phyloP scores from a whole-genome alignment of 2,797 vertebrate genomes.

The Ciconia nigra region DNA sequence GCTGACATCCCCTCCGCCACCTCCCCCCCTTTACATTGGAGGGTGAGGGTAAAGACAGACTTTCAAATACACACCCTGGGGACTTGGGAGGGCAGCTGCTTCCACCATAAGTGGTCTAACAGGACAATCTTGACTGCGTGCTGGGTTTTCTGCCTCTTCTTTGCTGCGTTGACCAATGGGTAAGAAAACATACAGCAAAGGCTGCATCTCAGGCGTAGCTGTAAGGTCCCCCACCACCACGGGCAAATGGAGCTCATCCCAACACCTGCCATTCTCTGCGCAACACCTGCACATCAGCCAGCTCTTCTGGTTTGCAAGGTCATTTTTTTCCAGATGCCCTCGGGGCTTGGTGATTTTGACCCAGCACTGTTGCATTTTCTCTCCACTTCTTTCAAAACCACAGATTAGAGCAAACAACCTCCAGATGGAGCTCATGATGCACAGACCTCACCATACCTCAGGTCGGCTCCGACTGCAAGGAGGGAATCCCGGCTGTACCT shows the following conservation, averaged over 20 bases:
- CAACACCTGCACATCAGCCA: not conserved
- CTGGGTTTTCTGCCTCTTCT: not conserved
- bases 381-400: not conserved
- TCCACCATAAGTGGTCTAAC: not conserved
- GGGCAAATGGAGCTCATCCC: not conserved
- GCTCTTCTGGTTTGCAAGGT: not conserved
- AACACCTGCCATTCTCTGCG: accelerated
- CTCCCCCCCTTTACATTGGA: not conserved
- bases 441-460: not conserved
- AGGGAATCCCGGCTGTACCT: not conserved
- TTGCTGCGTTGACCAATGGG: not conserved
- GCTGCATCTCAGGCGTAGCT: not conserved
- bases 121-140: not conserved
- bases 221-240: not conserved
- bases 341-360: not conserved
- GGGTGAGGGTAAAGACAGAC: not conserved
- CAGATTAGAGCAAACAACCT: not conserved
- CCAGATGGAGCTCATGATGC: conserved; percentile 51
- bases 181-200: not conserved
- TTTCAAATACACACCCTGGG: not conserved
- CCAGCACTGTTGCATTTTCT: not conserved
- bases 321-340: not conserved
- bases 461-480: accelerated
- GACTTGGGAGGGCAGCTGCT: not conserved
- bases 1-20: not conserved